Evolutionary conservation across 2,797 vertebrate genomes (phyloP), one percentile per base, ranked within the genome.

Genomic region (Knipowitschia caucasica): DNA sequence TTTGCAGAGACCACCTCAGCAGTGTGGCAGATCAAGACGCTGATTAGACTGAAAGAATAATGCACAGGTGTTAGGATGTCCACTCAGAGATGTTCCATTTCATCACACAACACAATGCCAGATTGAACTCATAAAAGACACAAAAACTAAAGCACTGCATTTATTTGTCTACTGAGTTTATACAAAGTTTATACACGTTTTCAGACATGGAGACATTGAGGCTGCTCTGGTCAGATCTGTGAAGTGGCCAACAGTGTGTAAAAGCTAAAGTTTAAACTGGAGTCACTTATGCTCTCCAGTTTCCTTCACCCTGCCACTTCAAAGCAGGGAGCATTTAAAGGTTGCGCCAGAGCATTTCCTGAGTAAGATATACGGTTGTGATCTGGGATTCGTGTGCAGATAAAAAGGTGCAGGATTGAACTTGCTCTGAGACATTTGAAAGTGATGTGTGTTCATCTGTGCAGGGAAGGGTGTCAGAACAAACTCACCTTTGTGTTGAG

Each of bases 401-500:
- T 71, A 58, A 68, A 77, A 55, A 12, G 42, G 36, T 69, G 56
- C 78, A 73, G 57, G 74, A 79, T 62, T 67, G 39, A 64, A 44
- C 82, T 67, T 2, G 81, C 44, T 51, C 15, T 17, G 7, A 38
- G 31, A 62, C 18, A 49, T 45, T 46, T 73, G 69, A 33, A 31
- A 44, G 36, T 26, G 30, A 39, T 60, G 30, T 53, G 20, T 46
- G 47, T 61, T 49, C 51, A 20, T 65, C 34, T 30, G 33, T 59
- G 17, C 17, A n/a, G n/a, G n/a, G n/a, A n/a, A n/a, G 30, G 38
- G n/a, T 40, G 18, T 45, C n/a, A 38, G 17, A 5, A 39, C 36
- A 39, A 42, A 42, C 20, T 7, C 15, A 3, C 15, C 18, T 36
- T 18, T 38, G 15, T 34, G 4, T 34, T 34, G 4, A 34, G n/a